phyloP scores from a whole-genome alignment of 2,113 vertebrate species.

The Lasiurus borealis region DNA sequence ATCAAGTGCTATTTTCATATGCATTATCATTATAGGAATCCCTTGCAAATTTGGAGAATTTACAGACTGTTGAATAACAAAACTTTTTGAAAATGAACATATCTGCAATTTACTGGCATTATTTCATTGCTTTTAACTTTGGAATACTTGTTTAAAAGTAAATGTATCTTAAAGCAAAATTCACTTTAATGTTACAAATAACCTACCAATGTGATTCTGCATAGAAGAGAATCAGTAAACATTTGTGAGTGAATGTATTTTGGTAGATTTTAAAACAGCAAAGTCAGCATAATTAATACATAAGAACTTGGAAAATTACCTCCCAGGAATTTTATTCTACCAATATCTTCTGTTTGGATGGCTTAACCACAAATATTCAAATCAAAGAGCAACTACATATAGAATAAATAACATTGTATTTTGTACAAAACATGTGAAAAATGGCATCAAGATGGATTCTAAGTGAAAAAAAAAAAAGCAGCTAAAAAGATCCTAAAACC shows the following conservation, averaged over 20 bases:
- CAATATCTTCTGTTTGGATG: not conserved
- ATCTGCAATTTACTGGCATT: not conserved
- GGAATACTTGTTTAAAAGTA: conserved; percentile 8
- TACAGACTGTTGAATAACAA: not conserved
- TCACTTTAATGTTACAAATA: conserved; percentile 42
- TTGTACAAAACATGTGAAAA: conserved; percentile 34
- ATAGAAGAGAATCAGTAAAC: conserved; percentile 39
- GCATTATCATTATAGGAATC: conserved; percentile 14
- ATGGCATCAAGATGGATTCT: not conserved
- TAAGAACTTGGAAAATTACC: conserved; percentile 1
- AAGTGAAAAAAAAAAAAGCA: conserved; percentile 26
- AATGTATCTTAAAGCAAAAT: conserved; percentile 38
- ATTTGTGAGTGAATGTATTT: conserved; percentile 37
- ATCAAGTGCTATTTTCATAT: conserved; percentile 12
- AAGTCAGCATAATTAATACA: conserved; percentile 51
- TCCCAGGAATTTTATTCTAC: conserved; percentile 16
- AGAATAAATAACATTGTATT: not conserved
- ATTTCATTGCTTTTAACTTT: conserved; percentile 36
- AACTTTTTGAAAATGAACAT: not conserved
- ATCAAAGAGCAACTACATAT: conserved; percentile 10
- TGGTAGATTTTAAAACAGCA: conserved; percentile 20
- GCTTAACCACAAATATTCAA: conserved; percentile 51
- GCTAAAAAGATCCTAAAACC: not conserved
- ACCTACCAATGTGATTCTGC: conserved; percentile 39
- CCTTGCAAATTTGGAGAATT: not conserved